phyloP scores from a whole-genome alignment of 1,140 invertebrate genomes.

The Drosophila pachea region DNA sequence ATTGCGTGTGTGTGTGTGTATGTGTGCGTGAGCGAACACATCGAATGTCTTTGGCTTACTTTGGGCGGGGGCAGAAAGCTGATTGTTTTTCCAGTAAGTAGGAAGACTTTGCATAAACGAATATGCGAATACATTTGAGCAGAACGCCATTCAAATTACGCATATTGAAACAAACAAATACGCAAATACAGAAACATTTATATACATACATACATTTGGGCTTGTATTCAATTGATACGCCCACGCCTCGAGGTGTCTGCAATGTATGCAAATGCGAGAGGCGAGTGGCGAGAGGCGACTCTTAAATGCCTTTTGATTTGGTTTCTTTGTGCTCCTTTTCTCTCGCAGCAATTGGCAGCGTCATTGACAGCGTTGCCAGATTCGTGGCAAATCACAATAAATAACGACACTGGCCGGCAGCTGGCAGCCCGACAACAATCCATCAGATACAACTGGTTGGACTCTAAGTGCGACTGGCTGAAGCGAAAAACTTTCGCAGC shows the following conservation, averaged over 20 bases:
- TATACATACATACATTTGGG: neutral
- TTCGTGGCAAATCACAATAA: slow-evolving; percentile 20
- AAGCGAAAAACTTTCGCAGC: slow-evolving; percentile 24
- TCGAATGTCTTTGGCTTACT: slow-evolving; percentile 40
- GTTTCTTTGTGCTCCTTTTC: slow-evolving; percentile 15
- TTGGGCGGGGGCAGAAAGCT: slow-evolving; percentile 47
- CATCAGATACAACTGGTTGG: slow-evolving; percentile 29
- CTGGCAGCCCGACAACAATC: slow-evolving; percentile 25
- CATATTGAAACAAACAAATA: slow-evolving; percentile 1
- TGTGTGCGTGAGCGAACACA: slow-evolving; percentile 9
- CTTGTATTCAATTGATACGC: neutral
- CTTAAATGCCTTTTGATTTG: slow-evolving; percentile 55
- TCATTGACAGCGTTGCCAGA: slow-evolving; percentile 5
- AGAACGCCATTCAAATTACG: slow-evolving; percentile 44
- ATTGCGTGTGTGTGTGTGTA: slow-evolving; percentile 9
- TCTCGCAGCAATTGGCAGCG: slow-evolving; percentile 14
- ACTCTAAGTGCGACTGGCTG: slow-evolving; percentile 35
- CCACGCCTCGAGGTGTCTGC: slow-evolving; percentile 15
- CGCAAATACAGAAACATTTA: neutral
- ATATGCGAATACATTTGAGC: slow-evolving; percentile 56
- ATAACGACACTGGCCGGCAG: slow-evolving; percentile 23
- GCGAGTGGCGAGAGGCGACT: neutral
- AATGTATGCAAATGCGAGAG: slow-evolving; percentile 31
- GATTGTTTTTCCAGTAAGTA: slow-evolving; percentile 59
- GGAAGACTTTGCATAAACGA: slow-evolving; percentile 71